Percentiles rank a stretch among this genome's conserved stretches.
Evolutionary conservation across 2,797 vertebrate genomes (phyloP).

Genomic region (Cyclura pinguis): DNA sequence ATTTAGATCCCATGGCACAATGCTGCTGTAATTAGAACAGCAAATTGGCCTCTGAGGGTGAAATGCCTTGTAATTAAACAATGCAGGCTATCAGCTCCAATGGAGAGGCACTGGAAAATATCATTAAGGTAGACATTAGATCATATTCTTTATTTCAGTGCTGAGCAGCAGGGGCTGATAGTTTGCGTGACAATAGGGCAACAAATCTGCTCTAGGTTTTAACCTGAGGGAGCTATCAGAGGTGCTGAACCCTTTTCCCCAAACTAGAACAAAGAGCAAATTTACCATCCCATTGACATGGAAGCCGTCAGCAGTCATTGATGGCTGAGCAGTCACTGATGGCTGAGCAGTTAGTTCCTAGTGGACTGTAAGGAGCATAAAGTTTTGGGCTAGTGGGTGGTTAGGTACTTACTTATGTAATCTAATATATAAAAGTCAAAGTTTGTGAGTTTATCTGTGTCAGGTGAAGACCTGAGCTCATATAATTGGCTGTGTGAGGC

Average conservation of each 20-base stretch:
- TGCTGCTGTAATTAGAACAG: slow-evolving; percentile 54
- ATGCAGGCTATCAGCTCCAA: slow-evolving; percentile 60
- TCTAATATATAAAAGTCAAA: too few species aligned
- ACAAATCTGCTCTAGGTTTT: neutral
- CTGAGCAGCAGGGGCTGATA: neutral
- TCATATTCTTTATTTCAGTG: slow-evolving; percentile 24
- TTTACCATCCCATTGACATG: too few species aligned
- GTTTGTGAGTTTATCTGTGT: too few species aligned
- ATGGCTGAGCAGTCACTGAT: too few species aligned
- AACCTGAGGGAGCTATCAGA: too few species aligned
- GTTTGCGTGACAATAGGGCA: neutral
- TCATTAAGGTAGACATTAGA: slow-evolving; percentile 54
- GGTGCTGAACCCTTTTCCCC: too few species aligned
- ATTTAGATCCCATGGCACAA: slow-evolving; percentile 52
- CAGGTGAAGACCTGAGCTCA: too few species aligned
- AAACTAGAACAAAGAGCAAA: too few species aligned
- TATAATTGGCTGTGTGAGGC: too few species aligned
- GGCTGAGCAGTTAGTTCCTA: neutral
- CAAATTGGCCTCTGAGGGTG: slow-evolving; percentile 52
- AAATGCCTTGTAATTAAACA: slow-evolving; percentile 64
- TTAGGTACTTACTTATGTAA: neutral
- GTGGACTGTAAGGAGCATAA: neutral
- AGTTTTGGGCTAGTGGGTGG: neutral
- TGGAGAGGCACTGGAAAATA: slow-evolving; percentile 37
- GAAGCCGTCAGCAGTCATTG: too few species aligned